phyloP scores from a whole-genome alignment of 1,140 invertebrate genomes.

The Drosophila setifemur region DNA sequence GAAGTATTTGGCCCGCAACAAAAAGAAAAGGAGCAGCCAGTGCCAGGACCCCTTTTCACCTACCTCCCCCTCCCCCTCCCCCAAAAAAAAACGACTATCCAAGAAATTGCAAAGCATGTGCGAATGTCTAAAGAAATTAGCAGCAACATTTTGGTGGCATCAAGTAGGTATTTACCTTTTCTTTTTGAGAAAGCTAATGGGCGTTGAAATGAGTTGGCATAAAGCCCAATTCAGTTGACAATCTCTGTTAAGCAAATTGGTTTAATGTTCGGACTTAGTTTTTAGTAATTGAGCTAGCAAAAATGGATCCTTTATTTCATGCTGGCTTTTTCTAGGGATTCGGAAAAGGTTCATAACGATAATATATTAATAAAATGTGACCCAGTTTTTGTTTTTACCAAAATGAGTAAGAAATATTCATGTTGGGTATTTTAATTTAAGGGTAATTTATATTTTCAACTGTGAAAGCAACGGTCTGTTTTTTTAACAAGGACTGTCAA shows the following conservation, averaged over 20 bases:
- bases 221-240: neutral
- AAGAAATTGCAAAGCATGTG: slow-evolving; percentile 58
- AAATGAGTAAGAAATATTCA: too few species aligned
- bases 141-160: slow-evolving; percentile 37
- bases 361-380: too few species aligned
- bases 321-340: too few species aligned
- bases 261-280: too few species aligned
- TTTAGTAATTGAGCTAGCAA: too few species aligned
- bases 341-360: too few species aligned
- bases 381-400: too few species aligned
- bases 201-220: neutral
- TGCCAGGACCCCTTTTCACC: slow-evolving; percentile 1
- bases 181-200: neutral
- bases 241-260: too few species aligned
- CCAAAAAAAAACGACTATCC: neutral
- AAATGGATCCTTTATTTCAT: neutral
- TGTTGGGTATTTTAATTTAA: too few species aligned
- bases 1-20: slow-evolving; percentile 61
- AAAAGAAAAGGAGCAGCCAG: slow-evolving; percentile 16
- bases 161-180: neutral
- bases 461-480: too few species aligned
- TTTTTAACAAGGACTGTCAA: too few species aligned
- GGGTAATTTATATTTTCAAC: neutral
- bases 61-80: neutral
- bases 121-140: slow-evolving; percentile 58